These are phyloP conservation scores for Saguinus imperator DNA, from an alignment of 2,113 vertebrate species.

Conservation along the genomic window DNA sequence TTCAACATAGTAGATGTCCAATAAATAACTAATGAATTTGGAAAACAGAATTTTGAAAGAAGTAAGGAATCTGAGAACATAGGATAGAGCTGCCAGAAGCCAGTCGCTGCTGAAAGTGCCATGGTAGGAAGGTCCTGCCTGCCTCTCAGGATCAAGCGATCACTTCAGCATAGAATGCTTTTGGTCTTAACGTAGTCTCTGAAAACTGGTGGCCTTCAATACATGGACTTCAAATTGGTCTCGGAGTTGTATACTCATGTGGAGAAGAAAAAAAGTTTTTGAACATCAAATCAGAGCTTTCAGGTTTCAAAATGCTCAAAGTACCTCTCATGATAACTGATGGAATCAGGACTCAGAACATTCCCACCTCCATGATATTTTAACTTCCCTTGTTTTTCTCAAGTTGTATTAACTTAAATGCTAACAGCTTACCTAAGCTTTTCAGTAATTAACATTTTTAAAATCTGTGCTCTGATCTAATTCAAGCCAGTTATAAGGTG, in stretches of 20 bases:
- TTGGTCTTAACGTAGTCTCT: not conserved
- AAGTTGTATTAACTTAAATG: constrained; percentile 59
- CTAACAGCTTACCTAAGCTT: constrained; percentile 28
- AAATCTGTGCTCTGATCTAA: constrained; percentile 48
- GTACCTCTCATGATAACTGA: not conserved
- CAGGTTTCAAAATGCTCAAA: constrained; percentile 55
- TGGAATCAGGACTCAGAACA: not conserved
- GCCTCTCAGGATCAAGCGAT: not conserved
- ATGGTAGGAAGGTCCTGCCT: not conserved
- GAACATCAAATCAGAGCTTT: constrained; percentile 49
- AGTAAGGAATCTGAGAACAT: not conserved
- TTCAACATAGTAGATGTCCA: not conserved
- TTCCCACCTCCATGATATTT: constrained; percentile 35
- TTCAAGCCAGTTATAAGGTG: not conserved
- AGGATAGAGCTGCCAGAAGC: not conserved
- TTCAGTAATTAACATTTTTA: constrained; percentile 56
- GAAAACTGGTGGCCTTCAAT: not conserved
- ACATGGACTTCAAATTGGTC: not conserved
- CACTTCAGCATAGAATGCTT: not conserved
- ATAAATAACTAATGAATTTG: not conserved
- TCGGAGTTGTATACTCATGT: not conserved
- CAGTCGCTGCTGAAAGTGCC: not conserved
- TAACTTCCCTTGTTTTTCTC: not conserved
- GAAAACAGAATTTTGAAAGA: not conserved
- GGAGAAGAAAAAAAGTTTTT: constrained; percentile 33